phyloP scores from a whole-genome alignment of 2,113 vertebrate species.

The Litocranius walleri region DNA sequence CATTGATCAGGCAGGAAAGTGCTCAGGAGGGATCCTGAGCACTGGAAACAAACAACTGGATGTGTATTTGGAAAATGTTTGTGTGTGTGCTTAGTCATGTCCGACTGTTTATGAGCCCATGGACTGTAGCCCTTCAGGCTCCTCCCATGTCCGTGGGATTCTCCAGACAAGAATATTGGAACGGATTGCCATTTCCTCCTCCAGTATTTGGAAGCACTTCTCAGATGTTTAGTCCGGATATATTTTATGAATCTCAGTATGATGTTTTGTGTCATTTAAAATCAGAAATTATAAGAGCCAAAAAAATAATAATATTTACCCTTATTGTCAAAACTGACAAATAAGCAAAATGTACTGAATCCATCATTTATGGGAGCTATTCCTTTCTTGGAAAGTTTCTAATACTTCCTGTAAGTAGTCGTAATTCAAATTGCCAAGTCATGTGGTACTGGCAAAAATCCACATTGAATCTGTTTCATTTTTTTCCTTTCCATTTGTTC shows the following conservation, averaged over 20 bases:
- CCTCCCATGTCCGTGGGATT: not conserved
- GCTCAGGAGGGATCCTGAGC: not conserved
- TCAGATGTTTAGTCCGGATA: not conserved
- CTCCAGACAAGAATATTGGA: not conserved
- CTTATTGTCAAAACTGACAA: slow-evolving; percentile 30
- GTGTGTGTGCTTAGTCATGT: not conserved
- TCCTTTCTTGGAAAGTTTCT: slow-evolving; percentile 66
- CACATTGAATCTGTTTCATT: slow-evolving; percentile 49
- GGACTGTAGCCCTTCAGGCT: not conserved
- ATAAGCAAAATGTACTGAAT: slow-evolving; percentile 30
- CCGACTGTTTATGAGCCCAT: not conserved
- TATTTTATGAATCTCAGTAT: not conserved
- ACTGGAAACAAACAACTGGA: not conserved
- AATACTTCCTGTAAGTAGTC: slow-evolving; percentile 60
- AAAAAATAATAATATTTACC: not conserved
- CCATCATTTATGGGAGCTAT: slow-evolving; percentile 33
- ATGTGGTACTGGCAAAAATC: slow-evolving; percentile 57
- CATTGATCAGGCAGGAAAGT: not conserved
- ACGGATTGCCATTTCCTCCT: not conserved
- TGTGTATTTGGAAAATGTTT: not conserved
- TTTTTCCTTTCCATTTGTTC: slow-evolving; percentile 62
- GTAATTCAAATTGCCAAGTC: slow-evolving; percentile 63
- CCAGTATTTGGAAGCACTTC: not conserved
- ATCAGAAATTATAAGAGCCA: slow-evolving; percentile 11
- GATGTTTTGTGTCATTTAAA: not conserved